Percentiles rank a stretch among this genome's conserved stretches.
These are phyloP conservation scores for Scolopax mira DNA, from an alignment of 2,113 vertebrate genomes.

Conservation along the genomic window DNA sequence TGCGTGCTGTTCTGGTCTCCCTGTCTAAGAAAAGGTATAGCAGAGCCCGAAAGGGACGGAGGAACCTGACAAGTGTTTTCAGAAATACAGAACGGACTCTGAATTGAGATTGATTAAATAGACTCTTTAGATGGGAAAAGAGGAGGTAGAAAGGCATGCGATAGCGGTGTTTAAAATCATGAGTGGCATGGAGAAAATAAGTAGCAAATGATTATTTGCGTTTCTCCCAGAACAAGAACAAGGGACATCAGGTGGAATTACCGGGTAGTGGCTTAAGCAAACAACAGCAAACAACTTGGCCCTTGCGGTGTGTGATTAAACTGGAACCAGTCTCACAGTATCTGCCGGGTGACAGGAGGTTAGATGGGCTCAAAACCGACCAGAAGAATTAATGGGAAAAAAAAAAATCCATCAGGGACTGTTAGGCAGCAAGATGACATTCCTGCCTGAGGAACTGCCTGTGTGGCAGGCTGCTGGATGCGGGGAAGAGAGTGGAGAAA, in stretches of 20 bases:
- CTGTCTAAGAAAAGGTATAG: not conserved
- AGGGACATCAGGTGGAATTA: conserved; percentile 30
- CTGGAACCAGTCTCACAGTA: not conserved
- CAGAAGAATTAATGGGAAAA: not conserved
- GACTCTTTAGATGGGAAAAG: not conserved
- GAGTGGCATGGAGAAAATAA: conserved; percentile 48
- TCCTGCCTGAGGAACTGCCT: not conserved
- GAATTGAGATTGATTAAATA: conserved; percentile 59
- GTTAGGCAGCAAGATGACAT: not conserved
- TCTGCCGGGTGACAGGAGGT: not conserved
- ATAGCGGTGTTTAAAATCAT: conserved; percentile 15
- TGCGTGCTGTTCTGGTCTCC: not conserved
- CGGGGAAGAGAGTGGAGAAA: not conserved
- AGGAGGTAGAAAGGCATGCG: not conserved
- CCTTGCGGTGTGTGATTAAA: not conserved
- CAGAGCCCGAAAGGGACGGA: not conserved
- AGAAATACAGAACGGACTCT: not conserved
- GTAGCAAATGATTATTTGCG: conserved; percentile 34
- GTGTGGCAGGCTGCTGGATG: not conserved
- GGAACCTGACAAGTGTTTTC: conserved; percentile 27
- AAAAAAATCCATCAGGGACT: not conserved
- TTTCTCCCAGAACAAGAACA: conserved; percentile 13
- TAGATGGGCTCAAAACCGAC: not conserved
- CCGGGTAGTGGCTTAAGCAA: not conserved
- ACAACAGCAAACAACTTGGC: not conserved